These are phyloP conservation scores for Bradypodion ventrale DNA, from an alignment of 2,797 vertebrate genomes.

Conservation along the genomic window DNA sequence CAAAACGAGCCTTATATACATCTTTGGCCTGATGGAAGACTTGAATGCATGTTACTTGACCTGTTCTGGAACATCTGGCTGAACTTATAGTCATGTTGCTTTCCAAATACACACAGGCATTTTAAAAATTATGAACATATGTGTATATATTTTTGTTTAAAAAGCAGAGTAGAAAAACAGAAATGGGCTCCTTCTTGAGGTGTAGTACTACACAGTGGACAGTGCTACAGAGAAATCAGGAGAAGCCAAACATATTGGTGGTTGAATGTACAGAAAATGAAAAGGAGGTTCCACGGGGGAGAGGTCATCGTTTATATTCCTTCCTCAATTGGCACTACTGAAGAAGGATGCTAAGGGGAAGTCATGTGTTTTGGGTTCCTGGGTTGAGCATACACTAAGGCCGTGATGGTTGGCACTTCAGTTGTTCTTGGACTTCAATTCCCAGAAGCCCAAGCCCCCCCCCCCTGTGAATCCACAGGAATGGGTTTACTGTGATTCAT, in stretches of 20 bases:
- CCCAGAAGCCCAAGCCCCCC: too few relatives aligned
- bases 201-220: not conserved
- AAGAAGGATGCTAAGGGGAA: not conserved
- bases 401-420: too few relatives aligned
- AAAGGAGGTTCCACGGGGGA: not conserved
- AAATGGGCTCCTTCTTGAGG: constrained; percentile 24
- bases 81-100: not conserved
- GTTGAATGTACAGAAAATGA: not conserved
- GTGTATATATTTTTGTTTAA: not conserved
- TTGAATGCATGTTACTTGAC: constrained; percentile 19
- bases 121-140: constrained; percentile 26
- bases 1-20: not conserved
- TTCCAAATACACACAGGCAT: not conserved
- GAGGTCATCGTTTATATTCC: not conserved
- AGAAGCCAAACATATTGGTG: not conserved
- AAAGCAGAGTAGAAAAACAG: constrained; percentile 29
- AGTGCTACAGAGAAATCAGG: not conserved
- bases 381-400: not conserved
- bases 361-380: not conserved
- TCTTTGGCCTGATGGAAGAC: constrained; percentile 15
- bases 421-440: too few relatives aligned
- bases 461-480: too few relatives aligned
- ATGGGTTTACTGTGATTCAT: too few relatives aligned
- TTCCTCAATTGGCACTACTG: not conserved
- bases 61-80: constrained; percentile 30